Conservation (phyloP, 1,140 invertebrate species). For the Drosophila yakuba region DNA sequence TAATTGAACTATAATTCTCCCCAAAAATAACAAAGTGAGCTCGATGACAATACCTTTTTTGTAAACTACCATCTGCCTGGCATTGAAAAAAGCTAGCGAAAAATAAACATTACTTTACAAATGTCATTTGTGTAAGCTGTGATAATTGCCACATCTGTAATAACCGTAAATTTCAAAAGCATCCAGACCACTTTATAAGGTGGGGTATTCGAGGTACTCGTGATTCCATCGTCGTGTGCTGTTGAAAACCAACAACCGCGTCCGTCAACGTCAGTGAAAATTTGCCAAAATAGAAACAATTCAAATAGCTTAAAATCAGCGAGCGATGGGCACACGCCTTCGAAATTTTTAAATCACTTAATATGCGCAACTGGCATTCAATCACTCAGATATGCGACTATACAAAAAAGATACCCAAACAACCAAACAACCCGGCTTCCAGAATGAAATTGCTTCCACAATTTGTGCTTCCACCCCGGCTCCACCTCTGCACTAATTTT, state of each 20-base stretch:
- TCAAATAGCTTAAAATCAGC: constrained; percentile 36
- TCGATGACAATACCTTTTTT: neutral
- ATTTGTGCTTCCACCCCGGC: neutral
- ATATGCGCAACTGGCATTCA: constrained; percentile 49
- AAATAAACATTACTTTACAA: constrained; percentile 31
- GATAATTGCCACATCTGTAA: constrained; percentile 40
- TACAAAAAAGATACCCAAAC: constrained; percentile 29
- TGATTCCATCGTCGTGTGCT: constrained; percentile 33
- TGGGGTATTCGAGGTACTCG: constrained; percentile 6
- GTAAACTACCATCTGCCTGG: neutral
- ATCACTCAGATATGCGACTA: constrained; percentile 11
- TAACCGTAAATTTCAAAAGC: constrained; percentile 30
- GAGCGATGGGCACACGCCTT: constrained; percentile 17
- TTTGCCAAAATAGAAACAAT: constrained; percentile 47
- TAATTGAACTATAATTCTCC: neutral
- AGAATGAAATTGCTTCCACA: constrained; percentile 56
- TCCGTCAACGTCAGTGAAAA: constrained; percentile 76
- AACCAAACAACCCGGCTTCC: constrained; percentile 45
- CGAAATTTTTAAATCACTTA: constrained; percentile 59
- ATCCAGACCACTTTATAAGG: neutral
- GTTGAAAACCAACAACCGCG: constrained; percentile 62
- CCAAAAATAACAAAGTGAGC: neutral
- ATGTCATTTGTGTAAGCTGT: constrained; percentile 18
- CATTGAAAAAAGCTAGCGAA: neutral
- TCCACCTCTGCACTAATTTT: constrained; percentile 20